Conservation (phyloP, 2,888 invertebrate genomes). For the Trachelus stipa region DNA sequence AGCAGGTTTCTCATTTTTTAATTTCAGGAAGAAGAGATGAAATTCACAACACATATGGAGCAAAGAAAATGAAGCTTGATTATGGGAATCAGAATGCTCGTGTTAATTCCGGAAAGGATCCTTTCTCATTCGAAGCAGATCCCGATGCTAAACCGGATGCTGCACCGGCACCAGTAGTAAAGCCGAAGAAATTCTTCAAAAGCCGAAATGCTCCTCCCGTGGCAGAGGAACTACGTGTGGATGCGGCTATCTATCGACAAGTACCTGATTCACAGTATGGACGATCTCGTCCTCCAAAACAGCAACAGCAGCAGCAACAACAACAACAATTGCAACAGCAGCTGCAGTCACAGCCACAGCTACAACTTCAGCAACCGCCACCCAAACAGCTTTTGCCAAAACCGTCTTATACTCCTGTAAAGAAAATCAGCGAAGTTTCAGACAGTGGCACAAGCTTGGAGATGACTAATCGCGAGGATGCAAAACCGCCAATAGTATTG, state of each 20-base stretch:
- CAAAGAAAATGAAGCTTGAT: slow-evolving; percentile 61
- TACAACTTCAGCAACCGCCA: not conserved
- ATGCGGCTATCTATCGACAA: slow-evolving; percentile 56
- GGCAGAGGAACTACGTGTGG: slow-evolving; percentile 45
- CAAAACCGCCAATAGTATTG: slow-evolving; percentile 84
- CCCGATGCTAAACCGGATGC: slow-evolving; percentile 69
- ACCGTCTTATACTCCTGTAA: slow-evolving; percentile 64
- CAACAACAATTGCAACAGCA: slow-evolving; percentile 22
- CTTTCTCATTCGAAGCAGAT: slow-evolving; percentile 63
- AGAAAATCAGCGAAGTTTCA: slow-evolving; percentile 47
- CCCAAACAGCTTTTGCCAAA: slow-evolving; percentile 27
- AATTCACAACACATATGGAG: slow-evolving; percentile 50
- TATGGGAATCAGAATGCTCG: slow-evolving; percentile 60
- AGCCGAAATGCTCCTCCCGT: slow-evolving; percentile 77
- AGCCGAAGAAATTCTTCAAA: slow-evolving; percentile 92
- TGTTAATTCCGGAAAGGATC: slow-evolving; percentile 57
- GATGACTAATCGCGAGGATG: slow-evolving; percentile 50
- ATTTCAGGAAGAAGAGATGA: slow-evolving; percentile 60
- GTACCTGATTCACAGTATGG: slow-evolving; percentile 61
- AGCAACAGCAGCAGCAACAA: slow-evolving; percentile 34
- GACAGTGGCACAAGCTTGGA: slow-evolving; percentile 43
- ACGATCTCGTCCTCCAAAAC: slow-evolving; percentile 45
- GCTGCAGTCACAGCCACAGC: not conserved
- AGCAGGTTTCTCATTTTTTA: not conserved
- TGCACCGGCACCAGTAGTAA: slow-evolving; percentile 71